phyloP scores from a whole-genome alignment of 2,888 invertebrate genomes.

The Clostera curtula region DNA sequence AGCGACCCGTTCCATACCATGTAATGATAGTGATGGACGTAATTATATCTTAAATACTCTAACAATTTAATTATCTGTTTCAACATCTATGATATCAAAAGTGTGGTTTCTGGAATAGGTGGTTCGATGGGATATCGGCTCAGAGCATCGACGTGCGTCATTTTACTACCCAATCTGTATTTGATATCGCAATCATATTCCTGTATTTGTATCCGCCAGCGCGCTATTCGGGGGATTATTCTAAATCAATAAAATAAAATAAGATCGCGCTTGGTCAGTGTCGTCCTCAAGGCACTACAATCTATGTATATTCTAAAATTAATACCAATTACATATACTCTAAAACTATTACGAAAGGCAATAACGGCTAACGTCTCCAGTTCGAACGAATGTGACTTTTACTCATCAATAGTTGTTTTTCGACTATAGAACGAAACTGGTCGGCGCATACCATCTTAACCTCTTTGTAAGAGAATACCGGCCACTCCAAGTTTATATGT shows the following conservation, averaged over 20 bases:
- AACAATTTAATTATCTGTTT: conserved; percentile 1
- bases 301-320: conserved; percentile 15
- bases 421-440: background rate
- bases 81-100: conserved; percentile 1
- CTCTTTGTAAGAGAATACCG: conserved; percentile 1
- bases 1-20: too few relatives aligned
- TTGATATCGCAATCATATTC: conserved; percentile 17
- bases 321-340: conserved; percentile 12
- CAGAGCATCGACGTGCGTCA: conserved; percentile 14
- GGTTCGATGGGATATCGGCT: background rate
- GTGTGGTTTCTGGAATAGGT: background rate
- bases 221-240: conserved; percentile 16
- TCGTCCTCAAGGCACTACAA: conserved; percentile 16
- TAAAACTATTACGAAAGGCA: background rate
- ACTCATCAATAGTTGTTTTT: background rate
- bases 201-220: conserved; percentile 17
- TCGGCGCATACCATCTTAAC: background rate
- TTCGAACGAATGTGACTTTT: conserved; percentile 1
- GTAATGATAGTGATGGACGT: too few relatives aligned
- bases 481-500: conserved; percentile 2
- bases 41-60: conserved; percentile 3
- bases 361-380: background rate
- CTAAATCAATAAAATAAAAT: too few relatives aligned
- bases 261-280: conserved; percentile 13
- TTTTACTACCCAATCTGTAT: conserved; percentile 11